Percentiles rank a stretch among this genome's conserved stretches.
phyloP scores from a whole-genome alignment of 2,113 vertebrate genomes.

The Chelonoidis abingdonii region DNA sequence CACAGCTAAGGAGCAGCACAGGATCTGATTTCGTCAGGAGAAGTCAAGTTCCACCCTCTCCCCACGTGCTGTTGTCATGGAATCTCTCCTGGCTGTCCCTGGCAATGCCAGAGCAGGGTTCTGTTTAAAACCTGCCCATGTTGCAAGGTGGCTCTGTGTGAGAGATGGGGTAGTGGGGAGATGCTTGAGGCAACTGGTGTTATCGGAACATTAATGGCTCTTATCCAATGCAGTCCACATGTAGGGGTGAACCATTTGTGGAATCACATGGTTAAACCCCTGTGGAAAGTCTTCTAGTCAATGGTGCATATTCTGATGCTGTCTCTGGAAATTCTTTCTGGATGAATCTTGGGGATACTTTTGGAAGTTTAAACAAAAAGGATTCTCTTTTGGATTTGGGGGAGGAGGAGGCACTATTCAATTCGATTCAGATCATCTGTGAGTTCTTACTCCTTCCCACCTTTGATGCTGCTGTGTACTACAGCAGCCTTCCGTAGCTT shows the following conservation, averaged over 20 bases:
- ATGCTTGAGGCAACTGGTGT: neutral
- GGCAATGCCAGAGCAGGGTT: neutral
- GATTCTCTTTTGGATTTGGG: neutral
- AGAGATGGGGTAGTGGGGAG: neutral
- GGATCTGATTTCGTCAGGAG: neutral
- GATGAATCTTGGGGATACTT: neutral
- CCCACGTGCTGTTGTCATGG: neutral
- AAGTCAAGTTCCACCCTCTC: neutral
- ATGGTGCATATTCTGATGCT: neutral
- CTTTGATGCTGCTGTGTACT: rapidly evolving
- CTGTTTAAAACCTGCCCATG: neutral
- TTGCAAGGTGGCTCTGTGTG: neutral
- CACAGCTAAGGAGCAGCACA: neutral
- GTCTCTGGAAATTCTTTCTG: neutral
- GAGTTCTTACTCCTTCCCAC: neutral
- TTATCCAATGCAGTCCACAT: neutral
- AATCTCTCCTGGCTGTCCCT: neutral
- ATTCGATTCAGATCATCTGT: neutral
- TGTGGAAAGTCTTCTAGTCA: neutral
- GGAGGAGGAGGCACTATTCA: neutral
- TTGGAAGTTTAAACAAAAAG: neutral
- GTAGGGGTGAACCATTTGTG: neutral
- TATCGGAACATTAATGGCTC: neutral
- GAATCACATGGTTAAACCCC: neutral
- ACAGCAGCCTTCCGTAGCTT: rapidly evolving